phyloP scores from a whole-genome alignment of 2,113 vertebrate species.

The Syrrhaptes paradoxus region DNA sequence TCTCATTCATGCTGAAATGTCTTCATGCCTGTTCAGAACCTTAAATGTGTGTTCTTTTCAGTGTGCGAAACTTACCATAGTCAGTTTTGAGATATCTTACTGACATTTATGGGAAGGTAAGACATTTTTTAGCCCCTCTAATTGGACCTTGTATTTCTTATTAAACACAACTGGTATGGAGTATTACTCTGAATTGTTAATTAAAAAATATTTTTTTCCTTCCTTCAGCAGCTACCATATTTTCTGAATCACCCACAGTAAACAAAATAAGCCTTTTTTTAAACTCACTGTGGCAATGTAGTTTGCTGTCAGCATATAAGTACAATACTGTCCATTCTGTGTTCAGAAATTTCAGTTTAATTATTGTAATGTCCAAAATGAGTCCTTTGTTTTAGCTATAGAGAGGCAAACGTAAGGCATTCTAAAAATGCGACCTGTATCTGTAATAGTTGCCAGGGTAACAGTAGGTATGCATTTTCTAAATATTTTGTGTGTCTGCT shows the following conservation, averaged over 20 bases:
- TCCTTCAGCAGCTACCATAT: background rate
- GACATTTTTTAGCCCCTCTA: background rate
- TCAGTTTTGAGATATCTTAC: background rate
- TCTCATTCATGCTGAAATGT: background rate
- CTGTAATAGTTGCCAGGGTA: background rate
- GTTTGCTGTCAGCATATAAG: background rate
- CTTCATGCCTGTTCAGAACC: background rate
- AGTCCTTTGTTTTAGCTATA: background rate
- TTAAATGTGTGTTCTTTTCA: background rate
- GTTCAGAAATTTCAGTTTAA: background rate
- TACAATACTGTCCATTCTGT: background rate
- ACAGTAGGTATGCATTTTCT: conserved; percentile 1
- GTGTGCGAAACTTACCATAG: background rate
- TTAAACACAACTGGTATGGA: background rate
- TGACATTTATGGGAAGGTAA: background rate
- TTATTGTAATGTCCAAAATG: background rate
- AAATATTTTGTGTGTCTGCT: background rate
- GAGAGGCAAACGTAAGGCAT: background rate
- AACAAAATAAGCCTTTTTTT: background rate
- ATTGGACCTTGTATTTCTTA: background rate
- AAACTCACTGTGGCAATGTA: background rate
- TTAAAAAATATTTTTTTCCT: background rate
- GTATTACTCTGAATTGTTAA: background rate
- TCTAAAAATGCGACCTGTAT: background rate
- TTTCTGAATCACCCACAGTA: background rate